Evolutionary conservation across 2,797 vertebrate genomes (phyloP), one percentile per base, ranked within the genome.

Genomic region (Sphenopsis melanotis): DNA sequence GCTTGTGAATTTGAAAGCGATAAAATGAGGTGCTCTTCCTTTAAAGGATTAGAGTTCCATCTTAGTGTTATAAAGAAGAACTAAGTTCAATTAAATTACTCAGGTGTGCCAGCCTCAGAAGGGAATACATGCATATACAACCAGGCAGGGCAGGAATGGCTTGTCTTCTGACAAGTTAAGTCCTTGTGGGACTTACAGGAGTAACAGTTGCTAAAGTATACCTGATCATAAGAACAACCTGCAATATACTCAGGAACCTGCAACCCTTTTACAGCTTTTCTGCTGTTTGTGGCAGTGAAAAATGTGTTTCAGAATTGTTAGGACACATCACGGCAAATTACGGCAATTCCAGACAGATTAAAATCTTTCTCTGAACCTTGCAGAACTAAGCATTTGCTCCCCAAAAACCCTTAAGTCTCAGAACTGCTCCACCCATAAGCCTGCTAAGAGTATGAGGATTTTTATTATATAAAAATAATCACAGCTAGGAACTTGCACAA

Each of bases 381-480:
- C 29, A 65, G 74, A 86, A 34, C 23, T 29, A 39, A 91, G 55
- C 12, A 32, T 37, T 46, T 0, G 0, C 8, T 59, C 17, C 24
- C 19, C 4, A 1, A 6, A 78, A 86, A 36, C 29, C 47, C 44
- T 84, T 64, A 66, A 65, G 26, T 69, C 37, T 76, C 69, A 88
- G n/a, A 90, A 78, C n/a, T 65, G 32, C 34, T 70, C 49, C 44
- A 63, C 49, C 23, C 29, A 6, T 55, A 69, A 87, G 39, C 41
- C 59, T 66, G 34, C n/a, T 82, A 79, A 90, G 41, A 60, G 13
- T 41, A 49, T 24, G 64, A 56, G 27, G 10, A 55, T n/a, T 86
- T 83, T 94, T 82, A 63, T 90, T 72, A 52, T 19, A 76, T 44
- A 91, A 91, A 91, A 96, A 95, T 70, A 75, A 90, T 75, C 65